Conservation (phyloP, 2,888 invertebrate species). For the Reticulitermes lucifugus region DNA sequence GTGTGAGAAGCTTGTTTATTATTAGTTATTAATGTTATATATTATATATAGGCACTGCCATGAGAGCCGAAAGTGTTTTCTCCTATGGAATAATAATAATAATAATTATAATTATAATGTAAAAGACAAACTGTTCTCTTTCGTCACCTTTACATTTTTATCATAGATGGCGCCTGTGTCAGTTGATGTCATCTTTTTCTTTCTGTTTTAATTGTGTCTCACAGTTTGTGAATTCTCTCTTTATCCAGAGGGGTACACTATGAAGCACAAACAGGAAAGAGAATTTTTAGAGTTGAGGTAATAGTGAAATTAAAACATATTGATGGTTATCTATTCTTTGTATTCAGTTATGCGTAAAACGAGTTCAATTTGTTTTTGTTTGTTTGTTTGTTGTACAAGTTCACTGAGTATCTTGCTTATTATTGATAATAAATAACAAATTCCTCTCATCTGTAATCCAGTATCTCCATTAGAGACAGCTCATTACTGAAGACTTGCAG, state of each 20-base stretch:
- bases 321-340: conserved; percentile 18
- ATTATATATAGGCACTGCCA: conserved; percentile 46
- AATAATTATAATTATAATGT: conserved; percentile 26
- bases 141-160: conserved; percentile 9
- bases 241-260: neutral
- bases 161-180: conserved; percentile 23
- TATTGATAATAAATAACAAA: conserved; percentile 40
- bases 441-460: neutral
- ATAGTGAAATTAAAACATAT: conserved; percentile 21
- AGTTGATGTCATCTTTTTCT: neutral
- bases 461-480: no score
- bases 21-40: conserved; percentile 40
- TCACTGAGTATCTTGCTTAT: conserved; percentile 36
- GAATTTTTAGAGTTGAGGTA: conserved; percentile 13
- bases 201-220: conserved; percentile 25
- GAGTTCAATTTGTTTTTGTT: conserved; percentile 23
- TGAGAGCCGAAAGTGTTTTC: conserved; percentile 32
- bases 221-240: neutral
- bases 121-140: conserved; percentile 13
- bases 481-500: no score
- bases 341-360: conserved; percentile 28
- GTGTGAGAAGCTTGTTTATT: conserved; percentile 30
- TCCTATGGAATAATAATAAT: conserved; percentile 21
- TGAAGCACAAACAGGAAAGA: conserved; percentile 13
- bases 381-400: conserved; percentile 38